phyloP scores from a whole-genome alignment of 2,113 vertebrate genomes.

The Columba livia region DNA sequence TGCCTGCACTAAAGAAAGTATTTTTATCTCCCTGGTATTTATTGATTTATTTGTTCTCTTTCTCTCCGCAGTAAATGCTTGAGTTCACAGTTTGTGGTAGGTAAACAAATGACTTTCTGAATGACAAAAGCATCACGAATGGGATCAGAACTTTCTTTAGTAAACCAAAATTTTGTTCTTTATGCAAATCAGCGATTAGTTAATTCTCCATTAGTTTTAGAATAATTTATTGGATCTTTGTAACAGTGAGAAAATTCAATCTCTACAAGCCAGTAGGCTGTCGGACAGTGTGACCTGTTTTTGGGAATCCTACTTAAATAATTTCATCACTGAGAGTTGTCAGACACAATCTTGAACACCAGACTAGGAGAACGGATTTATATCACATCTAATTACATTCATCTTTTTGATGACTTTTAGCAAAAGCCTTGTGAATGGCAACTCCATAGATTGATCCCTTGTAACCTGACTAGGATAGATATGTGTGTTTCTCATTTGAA shows the following conservation, averaged over 20 bases:
- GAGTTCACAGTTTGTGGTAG: background rate
- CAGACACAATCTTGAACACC: background rate
- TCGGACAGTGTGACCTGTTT: rapidly evolving
- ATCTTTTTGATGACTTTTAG: background rate
- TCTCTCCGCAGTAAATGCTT: background rate
- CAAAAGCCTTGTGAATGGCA: background rate
- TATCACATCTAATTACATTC: background rate
- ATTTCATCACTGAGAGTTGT: background rate
- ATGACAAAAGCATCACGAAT: background rate
- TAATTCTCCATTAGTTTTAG: background rate
- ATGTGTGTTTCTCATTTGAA: background rate
- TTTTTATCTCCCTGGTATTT: background rate
- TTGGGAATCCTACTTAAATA: background rate
- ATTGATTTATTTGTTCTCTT: background rate
- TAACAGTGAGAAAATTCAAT: background rate
- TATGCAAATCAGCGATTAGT: background rate
- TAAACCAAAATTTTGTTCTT: background rate
- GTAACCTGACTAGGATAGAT: background rate
- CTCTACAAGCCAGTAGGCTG: background rate
- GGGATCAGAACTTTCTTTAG: background rate
- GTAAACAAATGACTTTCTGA: background rate
- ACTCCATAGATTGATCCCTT: background rate
- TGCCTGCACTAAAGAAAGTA: background rate
- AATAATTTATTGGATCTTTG: background rate
- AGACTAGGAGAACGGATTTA: background rate